Evolutionary conservation across 2,888 invertebrate species (phyloP).

Genomic region (Agonopterix alstromeriana): DNA sequence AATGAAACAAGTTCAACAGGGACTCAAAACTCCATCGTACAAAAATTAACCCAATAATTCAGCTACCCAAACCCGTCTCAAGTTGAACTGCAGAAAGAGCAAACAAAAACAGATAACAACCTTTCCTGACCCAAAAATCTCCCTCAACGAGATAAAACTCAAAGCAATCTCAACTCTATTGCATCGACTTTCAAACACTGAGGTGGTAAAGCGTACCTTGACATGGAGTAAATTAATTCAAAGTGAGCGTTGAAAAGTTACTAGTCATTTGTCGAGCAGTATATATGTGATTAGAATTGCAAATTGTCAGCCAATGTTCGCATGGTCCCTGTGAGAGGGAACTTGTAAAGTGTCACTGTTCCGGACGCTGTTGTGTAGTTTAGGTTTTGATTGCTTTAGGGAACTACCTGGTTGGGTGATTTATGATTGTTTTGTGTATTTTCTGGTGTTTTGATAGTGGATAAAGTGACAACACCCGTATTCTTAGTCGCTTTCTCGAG

Average conservation of each 20-base stretch:
- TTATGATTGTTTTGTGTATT: neutral
- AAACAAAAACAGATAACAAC: no score
- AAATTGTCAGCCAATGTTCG: constrained; percentile 18
- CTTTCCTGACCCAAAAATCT: no score
- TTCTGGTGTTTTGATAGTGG: neutral
- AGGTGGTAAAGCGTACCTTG: constrained; percentile 8
- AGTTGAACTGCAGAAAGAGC: neutral
- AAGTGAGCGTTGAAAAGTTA: constrained; percentile 9
- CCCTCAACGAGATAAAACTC: neutral
- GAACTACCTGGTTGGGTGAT: no score
- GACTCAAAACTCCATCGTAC: no score
- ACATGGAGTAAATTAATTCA: constrained; percentile 12
- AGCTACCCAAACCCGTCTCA: no score
- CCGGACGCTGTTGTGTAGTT: constrained; percentile 6
- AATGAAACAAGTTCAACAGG: no score
- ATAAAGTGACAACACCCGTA: no score
- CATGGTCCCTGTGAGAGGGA: constrained; percentile 20
- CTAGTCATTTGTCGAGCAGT: constrained; percentile 7
- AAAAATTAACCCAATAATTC: no score
- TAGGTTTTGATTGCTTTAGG: no score
- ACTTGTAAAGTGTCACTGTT: constrained; percentile 21
- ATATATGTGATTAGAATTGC: constrained; percentile 28
- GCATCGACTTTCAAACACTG: neutral
- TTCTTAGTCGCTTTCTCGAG: no score
- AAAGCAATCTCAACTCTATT: neutral